Evolutionary conservation across 2,797 vertebrate genomes (phyloP).

Genomic region (Heterohyrax brucei): DNA sequence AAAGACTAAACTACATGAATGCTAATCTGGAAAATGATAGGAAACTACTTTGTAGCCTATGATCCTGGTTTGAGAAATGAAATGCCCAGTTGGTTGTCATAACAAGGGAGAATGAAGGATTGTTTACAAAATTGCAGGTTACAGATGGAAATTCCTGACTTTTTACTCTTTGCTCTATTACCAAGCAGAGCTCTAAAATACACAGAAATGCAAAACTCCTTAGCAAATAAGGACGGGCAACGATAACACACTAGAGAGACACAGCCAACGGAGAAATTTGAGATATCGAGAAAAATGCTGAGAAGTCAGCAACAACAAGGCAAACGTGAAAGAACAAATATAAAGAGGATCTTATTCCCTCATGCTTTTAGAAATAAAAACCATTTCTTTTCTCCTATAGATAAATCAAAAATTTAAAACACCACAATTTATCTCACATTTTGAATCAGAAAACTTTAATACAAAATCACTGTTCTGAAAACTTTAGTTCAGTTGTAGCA

Average conservation of each 20-base stretch:
- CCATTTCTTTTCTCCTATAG: not conserved
- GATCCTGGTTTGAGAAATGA: conserved; percentile 52
- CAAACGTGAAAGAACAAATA: not conserved
- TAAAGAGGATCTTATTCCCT: not conserved
- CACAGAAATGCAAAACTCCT: not conserved
- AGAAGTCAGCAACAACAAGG: not conserved
- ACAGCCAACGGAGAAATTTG: not conserved
- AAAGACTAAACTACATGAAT: conserved; percentile 59
- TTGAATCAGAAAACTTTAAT: not conserved
- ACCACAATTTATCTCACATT: not conserved
- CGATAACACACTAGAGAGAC: not conserved
- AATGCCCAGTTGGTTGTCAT: conserved; percentile 53
- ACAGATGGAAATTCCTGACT: not conserved
- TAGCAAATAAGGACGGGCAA: not conserved
- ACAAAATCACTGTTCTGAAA: not conserved
- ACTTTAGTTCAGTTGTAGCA: not conserved
- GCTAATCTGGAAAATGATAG: conserved; percentile 76
- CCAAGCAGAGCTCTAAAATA: not conserved
- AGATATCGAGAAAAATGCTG: not conserved
- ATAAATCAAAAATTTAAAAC: not conserved
- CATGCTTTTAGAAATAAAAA: conserved; percentile 20
- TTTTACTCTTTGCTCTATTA: conserved; percentile 26
- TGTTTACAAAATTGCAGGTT: not conserved
- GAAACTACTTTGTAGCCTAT: conserved; percentile 18
- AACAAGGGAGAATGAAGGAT: not conserved